These are phyloP conservation scores for Paraescarpia echinospica DNA, from an alignment of 1,140 invertebrate genomes.

Conservation along the genomic window DNA sequence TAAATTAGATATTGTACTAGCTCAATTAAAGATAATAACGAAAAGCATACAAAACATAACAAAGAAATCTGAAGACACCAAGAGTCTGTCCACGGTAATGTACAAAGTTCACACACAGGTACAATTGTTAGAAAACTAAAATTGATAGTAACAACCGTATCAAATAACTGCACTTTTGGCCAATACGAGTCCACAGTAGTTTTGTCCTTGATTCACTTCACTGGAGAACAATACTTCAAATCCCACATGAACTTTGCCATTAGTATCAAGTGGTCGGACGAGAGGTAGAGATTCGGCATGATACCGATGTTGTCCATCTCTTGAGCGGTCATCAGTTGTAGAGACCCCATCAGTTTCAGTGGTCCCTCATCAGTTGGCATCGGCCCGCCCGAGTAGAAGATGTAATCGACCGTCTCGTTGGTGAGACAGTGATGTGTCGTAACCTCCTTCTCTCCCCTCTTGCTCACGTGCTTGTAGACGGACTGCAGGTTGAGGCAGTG, in stretches of 20 bases:
- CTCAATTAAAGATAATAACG: no score
- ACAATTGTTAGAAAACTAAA: background rate
- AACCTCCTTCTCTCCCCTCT: conserved; percentile 34
- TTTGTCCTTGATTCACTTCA: background rate
- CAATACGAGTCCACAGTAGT: background rate
- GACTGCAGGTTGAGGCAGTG: conserved; percentile 54
- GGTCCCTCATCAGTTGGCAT: conserved; percentile 20
- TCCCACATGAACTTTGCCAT: conserved; percentile 15
- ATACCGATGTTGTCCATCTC: conserved; percentile 65
- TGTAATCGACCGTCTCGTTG: conserved; percentile 54
- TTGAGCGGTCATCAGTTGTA: conserved; percentile 63
- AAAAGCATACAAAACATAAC: no score
- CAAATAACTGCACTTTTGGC: background rate
- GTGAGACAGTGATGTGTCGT: conserved; percentile 46
- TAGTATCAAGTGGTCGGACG: conserved; percentile 73
- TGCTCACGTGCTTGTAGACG: conserved; percentile 43
- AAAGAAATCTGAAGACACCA: background rate
- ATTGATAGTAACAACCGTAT: conserved; percentile 2
- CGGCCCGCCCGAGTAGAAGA: conserved; percentile 45
- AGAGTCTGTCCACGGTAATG: background rate
- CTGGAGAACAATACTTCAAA: background rate
- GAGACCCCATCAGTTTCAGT: background rate
- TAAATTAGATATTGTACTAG: no score
- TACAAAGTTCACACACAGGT: background rate
- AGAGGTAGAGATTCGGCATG: conserved; percentile 74